Evolutionary conservation across 2,888 invertebrate species (phyloP).

Genomic region (Leuctra nigra): DNA sequence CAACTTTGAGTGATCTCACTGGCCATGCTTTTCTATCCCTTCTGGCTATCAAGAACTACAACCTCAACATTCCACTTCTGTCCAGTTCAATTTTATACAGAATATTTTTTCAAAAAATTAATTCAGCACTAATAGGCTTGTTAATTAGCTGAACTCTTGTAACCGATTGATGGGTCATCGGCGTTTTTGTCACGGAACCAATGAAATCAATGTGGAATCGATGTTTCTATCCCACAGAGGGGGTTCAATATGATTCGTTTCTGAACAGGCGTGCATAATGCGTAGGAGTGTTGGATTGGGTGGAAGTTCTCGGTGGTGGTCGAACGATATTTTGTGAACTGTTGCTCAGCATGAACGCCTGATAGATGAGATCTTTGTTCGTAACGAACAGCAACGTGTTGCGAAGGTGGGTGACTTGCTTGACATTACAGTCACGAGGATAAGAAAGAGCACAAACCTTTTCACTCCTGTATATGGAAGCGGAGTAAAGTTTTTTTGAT

Average conservation of each 20-base stretch:
- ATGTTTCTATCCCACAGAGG: background rate
- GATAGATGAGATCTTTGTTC: background rate
- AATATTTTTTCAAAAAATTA: background rate
- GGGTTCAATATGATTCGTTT: slow-evolving; percentile 3
- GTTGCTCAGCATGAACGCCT: background rate
- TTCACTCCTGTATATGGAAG: too few species aligned
- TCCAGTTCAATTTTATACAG: background rate
- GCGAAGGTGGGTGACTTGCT: too few species aligned
- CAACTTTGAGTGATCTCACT: background rate
- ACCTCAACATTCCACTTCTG: background rate
- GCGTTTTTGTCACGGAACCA: slow-evolving; percentile 3
- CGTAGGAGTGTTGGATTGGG: background rate
- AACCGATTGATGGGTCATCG: background rate
- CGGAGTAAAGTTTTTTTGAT: too few species aligned
- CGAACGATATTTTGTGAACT: background rate
- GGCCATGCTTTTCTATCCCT: too few species aligned
- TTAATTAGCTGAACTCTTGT: background rate
- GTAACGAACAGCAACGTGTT: too few species aligned
- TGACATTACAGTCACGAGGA: too few species aligned
- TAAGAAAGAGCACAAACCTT: too few species aligned
- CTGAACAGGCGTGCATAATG: background rate
- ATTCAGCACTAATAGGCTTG: background rate
- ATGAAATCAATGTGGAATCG: slow-evolving; percentile 9
- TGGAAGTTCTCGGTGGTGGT: too few species aligned
- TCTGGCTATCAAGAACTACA: background rate